These are phyloP conservation scores for Chironomus striatipennis DNA, from an alignment of 1,140 invertebrate species.

Conservation along the genomic window DNA sequence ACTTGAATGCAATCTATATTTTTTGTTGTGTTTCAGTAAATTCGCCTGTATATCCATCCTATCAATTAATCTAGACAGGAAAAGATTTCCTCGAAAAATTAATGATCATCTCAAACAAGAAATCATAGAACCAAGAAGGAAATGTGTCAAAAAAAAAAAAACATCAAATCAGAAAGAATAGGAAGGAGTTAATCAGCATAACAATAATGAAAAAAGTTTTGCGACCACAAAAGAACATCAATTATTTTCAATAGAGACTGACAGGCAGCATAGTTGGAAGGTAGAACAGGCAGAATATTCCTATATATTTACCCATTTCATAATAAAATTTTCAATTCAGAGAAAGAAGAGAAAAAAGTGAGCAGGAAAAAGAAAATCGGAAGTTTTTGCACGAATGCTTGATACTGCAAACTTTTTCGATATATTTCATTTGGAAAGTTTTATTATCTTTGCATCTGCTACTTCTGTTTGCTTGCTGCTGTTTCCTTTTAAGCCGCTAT, in stretches of 20 bases:
- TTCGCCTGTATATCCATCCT: too few relatives aligned
- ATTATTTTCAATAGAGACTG: background rate
- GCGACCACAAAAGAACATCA: background rate
- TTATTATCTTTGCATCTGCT: slow-evolving; percentile 3
- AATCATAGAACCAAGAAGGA: background rate
- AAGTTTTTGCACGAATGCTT: too few relatives aligned
- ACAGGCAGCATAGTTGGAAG: too few relatives aligned
- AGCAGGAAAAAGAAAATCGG: background rate
- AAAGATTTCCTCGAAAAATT: too few relatives aligned
- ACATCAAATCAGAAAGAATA: background rate
- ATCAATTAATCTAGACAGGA: too few relatives aligned
- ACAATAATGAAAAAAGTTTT: background rate
- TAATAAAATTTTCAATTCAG: background rate
- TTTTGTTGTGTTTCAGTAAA: too few relatives aligned
- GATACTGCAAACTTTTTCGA: background rate
- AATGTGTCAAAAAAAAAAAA: background rate
- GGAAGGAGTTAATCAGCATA: background rate
- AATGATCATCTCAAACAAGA: background rate
- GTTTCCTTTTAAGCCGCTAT: background rate
- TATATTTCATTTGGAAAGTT: background rate
- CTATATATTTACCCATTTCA: too few relatives aligned
- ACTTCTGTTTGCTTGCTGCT: background rate
- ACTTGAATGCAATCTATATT: too few relatives aligned
- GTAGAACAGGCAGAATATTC: too few relatives aligned
- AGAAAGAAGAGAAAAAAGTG: background rate